Percentiles rank a stretch among this genome's conserved stretches.
These are phyloP conservation scores for Scomber colias DNA, from an alignment of 2,113 vertebrate genomes.

Conservation along the genomic window DNA sequence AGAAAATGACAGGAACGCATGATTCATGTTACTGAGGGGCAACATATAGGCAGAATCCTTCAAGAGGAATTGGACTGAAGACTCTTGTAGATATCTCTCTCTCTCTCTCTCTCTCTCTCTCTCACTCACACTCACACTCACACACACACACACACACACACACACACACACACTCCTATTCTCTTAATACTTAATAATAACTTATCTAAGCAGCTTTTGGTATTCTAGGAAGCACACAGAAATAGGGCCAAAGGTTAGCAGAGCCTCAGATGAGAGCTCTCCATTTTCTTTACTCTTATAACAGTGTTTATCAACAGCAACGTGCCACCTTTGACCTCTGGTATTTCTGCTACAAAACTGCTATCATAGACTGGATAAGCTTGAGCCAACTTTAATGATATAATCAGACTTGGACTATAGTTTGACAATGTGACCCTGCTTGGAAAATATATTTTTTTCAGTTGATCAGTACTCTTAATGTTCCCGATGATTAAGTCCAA, in stretches of 20 bases:
- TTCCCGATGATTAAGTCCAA: too few relatives aligned
- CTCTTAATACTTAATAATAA: neutral
- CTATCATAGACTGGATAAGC: neutral
- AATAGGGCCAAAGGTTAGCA: slow-evolving; percentile 4
- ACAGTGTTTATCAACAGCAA: slow-evolving; percentile 17
- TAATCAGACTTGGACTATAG: too few relatives aligned
- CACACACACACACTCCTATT: too few relatives aligned
- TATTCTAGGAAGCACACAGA: neutral
- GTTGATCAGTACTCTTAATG: too few relatives aligned
- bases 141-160: too few relatives aligned
- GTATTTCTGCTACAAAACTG: slow-evolving; percentile 8
- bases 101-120: too few relatives aligned
- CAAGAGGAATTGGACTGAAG: neutral
- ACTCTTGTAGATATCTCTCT: neutral
- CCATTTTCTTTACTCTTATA: neutral
- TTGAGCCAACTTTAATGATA: too few relatives aligned
- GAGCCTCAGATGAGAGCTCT: neutral
- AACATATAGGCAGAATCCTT: neutral
- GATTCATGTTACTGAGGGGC: neutral
- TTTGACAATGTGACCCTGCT: too few relatives aligned
- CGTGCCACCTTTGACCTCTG: neutral
- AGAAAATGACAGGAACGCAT: slow-evolving; percentile 15
- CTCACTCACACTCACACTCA: too few relatives aligned
- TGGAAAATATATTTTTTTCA: too few relatives aligned
- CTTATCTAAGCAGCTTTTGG: neutral